Percentiles rank a stretch among this genome's conserved stretches.
phyloP scores from a whole-genome alignment of 2,113 vertebrate genomes.

The Cisticola juncidis region DNA sequence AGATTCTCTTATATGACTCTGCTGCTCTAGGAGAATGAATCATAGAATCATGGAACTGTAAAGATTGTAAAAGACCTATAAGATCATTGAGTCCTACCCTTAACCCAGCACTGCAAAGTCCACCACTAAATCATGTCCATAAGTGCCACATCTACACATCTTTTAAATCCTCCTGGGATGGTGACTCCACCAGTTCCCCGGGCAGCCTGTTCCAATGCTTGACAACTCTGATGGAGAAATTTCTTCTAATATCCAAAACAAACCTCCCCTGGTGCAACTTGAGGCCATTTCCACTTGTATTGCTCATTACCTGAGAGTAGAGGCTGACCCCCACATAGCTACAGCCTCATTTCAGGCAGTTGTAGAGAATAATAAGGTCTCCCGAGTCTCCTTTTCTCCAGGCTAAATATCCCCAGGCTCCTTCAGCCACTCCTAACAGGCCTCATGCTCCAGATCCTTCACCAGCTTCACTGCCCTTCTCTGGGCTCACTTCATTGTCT shows the following conservation, averaged over 20 bases:
- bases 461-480: not conserved
- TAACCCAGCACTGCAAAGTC: not conserved
- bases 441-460: not conserved
- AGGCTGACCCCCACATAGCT: fast-evolving
- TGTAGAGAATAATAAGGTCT: not conserved
- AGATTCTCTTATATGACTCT: not conserved
- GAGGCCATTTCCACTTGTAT: not conserved
- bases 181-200: not conserved
- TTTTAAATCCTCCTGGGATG: not conserved
- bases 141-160: fast-evolving
- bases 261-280: not conserved
- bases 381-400: not conserved
- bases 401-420: not conserved
- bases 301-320: not conserved
- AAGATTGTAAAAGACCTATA: not conserved
- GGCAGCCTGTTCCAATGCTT: not conserved
- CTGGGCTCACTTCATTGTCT: not conserved
- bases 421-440: not conserved
- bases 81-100: not conserved
- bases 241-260: not conserved
- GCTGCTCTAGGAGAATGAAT: not conserved
- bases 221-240: not conserved
- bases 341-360: not conserved
- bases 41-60: not conserved
- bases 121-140: not conserved